Evolutionary conservation across 2,113 vertebrate species (phyloP), one percentile per base, ranked within the genome.

Genomic region (Cheirogaleus medius): DNA sequence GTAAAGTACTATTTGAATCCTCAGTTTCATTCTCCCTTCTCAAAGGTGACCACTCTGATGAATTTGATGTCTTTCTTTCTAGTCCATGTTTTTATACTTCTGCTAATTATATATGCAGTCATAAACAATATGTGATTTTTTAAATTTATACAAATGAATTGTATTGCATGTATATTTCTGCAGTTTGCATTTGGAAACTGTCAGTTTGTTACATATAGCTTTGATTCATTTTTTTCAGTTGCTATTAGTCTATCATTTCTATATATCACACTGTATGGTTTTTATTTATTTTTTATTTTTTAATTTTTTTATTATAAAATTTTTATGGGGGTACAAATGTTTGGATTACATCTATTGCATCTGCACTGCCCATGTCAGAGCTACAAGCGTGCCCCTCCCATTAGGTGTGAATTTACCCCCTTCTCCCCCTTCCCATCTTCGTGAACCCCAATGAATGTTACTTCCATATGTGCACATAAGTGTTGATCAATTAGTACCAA

Each of bases 61-160:
- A 89, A 87, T 92, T 92, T 52, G 21, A 32, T 95, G 49, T 87
- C 71, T 96, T 83, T 76, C 44, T 93, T 95, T 92, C 49, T 9
- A 90, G n/a, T 76, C 12, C 25, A 32, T 77, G 25, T 86, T 91
- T 93, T 94, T 83, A 49, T 95, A 83, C 69, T 74, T 97, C 9
- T 82, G 9, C 39, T 93, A 86, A 90, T 69, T 94, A 84, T 52
- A 25, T 71, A 60, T 77, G 14, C 12, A 93, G 86, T 74, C 49
- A 74, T 83, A 86, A 95, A 54, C 18, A 52, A 80, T 86, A 69
- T 20, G 47, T 66, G 18, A 44, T 83, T 92, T 82, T 58, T 88
- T 6, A 85, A 60, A 85, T 42, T 91, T 90, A 74, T 85, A n/a
- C 32, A 94, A 76, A 54, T 89, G 14, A 88, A n/a, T 56, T 94